Base-by-base conservation (phyloP, 2,113 vertebrate genomes). In the Dromaius novaehollandiae region DNA sequence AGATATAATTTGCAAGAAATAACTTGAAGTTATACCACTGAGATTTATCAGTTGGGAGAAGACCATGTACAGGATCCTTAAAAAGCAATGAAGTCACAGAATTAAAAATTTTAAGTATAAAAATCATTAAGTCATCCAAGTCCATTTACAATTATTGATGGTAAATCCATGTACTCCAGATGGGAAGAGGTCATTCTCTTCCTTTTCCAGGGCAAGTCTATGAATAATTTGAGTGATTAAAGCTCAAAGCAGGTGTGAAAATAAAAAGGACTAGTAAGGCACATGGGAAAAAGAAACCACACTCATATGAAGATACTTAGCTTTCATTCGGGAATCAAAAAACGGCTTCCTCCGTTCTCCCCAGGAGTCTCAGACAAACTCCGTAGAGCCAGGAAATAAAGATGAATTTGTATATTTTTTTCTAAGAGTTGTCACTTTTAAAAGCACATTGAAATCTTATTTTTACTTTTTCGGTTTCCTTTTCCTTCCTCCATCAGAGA, bases 221-320 rank as follows among this genome's bases (percentile, higher is more conserved):
- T 94, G 94, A 96, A 96, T 96, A 96, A 86, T 81, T 95, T 79
- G 65, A 75, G 50, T 30, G 53, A 98, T 97, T 95, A 97, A 95
- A 96, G 58, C 83, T 97, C 92, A 78, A 96, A 92, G 93, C 89
- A 96, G 80, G 94, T 95, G 78, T 90, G 93, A 95, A 96, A 95
- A 82, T 44, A 60, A 76, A 81, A 69, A 78, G 42, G 71, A 75
- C 20, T 46, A 55, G 34, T 18, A 91, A 95, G 70, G 70, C 65
- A 92, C 38, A 87, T 20, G 66, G 56, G 76, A 93, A 89, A 95
- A 77, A 38, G 38, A 95, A 90, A 88, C 38, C 44, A 80, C 26
- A 28, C 22, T 80, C 73, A 34, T 42, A 50, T 61, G 58, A 70
- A 74, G 40, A 63, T 4, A 56, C 26, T 79, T 11, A 56, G 68